Percentiles rank a stretch among this genome's conserved stretches.
Evolutionary conservation across 2,797 vertebrate genomes (phyloP).

Genomic region (Acanthopagrus latus): DNA sequence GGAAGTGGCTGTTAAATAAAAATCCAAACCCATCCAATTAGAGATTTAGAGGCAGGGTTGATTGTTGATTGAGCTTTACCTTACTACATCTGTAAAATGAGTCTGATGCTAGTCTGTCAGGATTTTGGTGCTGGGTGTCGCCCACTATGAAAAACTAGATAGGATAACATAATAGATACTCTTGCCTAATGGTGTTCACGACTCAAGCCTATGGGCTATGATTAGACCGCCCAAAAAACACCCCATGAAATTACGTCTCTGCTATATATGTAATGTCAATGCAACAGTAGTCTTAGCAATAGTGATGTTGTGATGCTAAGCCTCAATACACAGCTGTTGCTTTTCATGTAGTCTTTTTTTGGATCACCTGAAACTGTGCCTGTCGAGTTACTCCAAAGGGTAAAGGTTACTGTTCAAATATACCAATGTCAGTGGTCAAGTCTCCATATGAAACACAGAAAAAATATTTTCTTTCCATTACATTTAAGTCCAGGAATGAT

Average conservation of each 20-base stretch:
- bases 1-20: too few relatives aligned
- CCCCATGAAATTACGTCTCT: background rate
- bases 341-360: background rate
- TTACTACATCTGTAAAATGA: too few relatives aligned
- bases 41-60: too few relatives aligned
- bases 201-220: too few relatives aligned
- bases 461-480: background rate
- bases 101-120: too few relatives aligned
- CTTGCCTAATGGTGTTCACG: too few relatives aligned
- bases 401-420: background rate
- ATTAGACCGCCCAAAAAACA: too few relatives aligned
- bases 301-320: background rate
- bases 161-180: too few relatives aligned
- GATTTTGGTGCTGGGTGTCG: too few relatives aligned
- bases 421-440: background rate
- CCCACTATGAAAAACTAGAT: too few relatives aligned
- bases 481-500: slow-evolving; percentile 4
- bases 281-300: background rate
- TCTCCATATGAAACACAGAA: background rate
- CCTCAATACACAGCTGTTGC: background rate
- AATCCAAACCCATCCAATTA: too few relatives aligned
- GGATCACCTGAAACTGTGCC: background rate
- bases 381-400: background rate
- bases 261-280: background rate
- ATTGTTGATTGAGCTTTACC: too few relatives aligned